These are phyloP conservation scores for Calycopis cecrops DNA, from an alignment of 1,140 invertebrate species.

Conservation along the genomic window DNA sequence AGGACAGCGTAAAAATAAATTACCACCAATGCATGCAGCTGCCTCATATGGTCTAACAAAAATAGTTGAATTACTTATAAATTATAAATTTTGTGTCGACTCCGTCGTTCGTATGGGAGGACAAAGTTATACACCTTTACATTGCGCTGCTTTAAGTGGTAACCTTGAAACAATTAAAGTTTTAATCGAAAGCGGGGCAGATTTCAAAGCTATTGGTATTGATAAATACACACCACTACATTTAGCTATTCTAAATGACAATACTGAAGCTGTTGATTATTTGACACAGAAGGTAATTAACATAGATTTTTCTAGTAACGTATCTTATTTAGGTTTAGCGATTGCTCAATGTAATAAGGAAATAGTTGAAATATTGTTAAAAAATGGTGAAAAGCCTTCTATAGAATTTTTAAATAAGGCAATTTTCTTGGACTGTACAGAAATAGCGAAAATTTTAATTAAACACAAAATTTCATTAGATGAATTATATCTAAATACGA, in stretches of 20 bases:
- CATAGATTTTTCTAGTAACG: not conserved
- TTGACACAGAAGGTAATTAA: not conserved
- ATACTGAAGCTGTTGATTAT: not conserved
- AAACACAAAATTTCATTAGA: not conserved
- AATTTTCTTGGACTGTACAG: not conserved
- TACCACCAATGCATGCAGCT: constrained; percentile 6
- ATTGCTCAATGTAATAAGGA: not conserved
- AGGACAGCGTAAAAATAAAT: not conserved
- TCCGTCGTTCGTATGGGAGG: not conserved
- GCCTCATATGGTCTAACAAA: not conserved
- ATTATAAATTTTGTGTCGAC: not conserved
- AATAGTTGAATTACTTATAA: constrained; percentile 3
- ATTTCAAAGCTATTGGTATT: not conserved
- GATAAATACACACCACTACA: not conserved
- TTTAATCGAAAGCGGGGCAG: not conserved
- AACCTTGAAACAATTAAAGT: constrained; percentile 3
- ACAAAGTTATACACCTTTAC: not conserved
- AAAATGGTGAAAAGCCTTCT: not conserved
- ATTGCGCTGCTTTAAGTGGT: constrained; percentile 11
- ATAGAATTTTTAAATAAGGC: not conserved
- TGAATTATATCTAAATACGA: not conserved
- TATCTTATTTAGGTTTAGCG: not conserved
- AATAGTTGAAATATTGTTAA: not conserved
- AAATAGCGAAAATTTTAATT: not conserved
- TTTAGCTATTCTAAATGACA: not conserved